Conservation (phyloP, 2,113 vertebrate genomes). For the Tautogolabrus adspersus region DNA sequence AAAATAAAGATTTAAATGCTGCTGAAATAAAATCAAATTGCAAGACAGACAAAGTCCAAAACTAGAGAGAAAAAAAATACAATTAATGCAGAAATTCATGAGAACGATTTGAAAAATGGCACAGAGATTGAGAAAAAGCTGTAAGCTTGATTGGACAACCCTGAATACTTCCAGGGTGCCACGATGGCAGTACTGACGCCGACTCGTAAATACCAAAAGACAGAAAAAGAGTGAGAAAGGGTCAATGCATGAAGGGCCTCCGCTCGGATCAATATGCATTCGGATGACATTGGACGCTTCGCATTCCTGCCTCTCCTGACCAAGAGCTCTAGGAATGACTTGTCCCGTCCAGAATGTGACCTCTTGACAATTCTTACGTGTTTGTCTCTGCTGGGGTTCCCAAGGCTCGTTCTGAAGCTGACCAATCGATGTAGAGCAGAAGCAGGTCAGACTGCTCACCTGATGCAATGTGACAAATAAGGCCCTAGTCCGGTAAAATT, state of each 20-base stretch:
- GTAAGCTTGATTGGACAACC: conserved; percentile 52
- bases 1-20: conserved; percentile 33
- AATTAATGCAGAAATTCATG: conserved; percentile 62
- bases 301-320: conserved; percentile 38
- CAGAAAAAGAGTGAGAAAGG: conserved; percentile 23
- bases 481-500: conserved; percentile 67
- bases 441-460: conserved; percentile 36
- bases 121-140: conserved; percentile 62
- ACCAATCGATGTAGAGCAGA: conserved; percentile 41
- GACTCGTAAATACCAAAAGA: conserved; percentile 43
- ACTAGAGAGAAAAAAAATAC: conserved; percentile 18
- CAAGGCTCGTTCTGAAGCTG: conserved; percentile 18
- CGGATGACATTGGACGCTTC: conserved; percentile 30
- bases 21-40: conserved; percentile 43
- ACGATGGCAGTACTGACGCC: conserved; percentile 52
- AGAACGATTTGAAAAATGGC: conserved; percentile 67
- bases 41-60: conserved; percentile 37
- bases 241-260: conserved; percentile 27
- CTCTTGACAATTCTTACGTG: conserved; percentile 44
- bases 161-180: conserved; percentile 62
- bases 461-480: conserved; percentile 42
- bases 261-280: conserved; percentile 23
- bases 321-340: conserved; percentile 47
- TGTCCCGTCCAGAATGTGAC: conserved; percentile 45
- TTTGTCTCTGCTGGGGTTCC: conserved; percentile 18